phyloP scores from a whole-genome alignment of 2,888 invertebrate species.

The Epirrita christyi region DNA sequence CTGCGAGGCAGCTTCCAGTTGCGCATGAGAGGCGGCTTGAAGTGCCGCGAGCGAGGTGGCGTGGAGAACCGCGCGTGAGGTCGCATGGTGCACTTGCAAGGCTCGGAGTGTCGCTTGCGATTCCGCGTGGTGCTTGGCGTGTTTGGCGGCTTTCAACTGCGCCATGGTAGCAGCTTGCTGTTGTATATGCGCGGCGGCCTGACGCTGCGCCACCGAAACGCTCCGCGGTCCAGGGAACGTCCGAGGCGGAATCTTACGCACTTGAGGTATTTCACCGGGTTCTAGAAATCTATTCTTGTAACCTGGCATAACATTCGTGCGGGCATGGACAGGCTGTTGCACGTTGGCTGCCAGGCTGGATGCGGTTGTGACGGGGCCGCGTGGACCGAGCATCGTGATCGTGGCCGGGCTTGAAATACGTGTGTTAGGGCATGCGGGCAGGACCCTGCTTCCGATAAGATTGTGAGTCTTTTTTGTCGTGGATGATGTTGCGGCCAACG shows the following conservation, averaged over 20 bases:
- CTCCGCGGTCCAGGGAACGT: conserved; percentile 33
- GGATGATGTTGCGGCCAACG: neutral
- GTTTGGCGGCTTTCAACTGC: conserved; percentile 10
- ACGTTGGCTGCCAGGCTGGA: neutral
- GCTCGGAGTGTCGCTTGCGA: conserved; percentile 10
- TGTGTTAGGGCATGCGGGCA: neutral
- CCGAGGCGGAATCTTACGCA: conserved; percentile 12
- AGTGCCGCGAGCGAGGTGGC: conserved; percentile 20
- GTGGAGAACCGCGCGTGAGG: conserved; percentile 17
- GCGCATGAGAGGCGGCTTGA: conserved; percentile 8
- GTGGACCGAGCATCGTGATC: conserved; percentile 14
- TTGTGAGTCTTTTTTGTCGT: neutral
- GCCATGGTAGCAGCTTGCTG: neutral
- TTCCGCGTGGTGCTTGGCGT: conserved; percentile 22
- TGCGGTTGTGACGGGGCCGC: conserved; percentile 1
- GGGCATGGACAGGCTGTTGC: conserved; percentile 5
- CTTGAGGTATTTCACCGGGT: conserved; percentile 21
- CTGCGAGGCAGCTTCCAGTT: conserved; percentile 11
- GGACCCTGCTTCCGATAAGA: conserved; percentile 5
- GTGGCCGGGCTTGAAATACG: neutral
- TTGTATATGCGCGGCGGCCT: neutral
- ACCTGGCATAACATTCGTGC: conserved; percentile 1
- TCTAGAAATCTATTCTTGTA: conserved; percentile 12
- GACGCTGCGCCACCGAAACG: conserved; percentile 18
- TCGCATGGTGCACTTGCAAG: conserved; percentile 4